These are phyloP conservation scores for Hirtodrosophila cameraria DNA, from an alignment of 2,888 invertebrate genomes.

Conservation along the genomic window DNA sequence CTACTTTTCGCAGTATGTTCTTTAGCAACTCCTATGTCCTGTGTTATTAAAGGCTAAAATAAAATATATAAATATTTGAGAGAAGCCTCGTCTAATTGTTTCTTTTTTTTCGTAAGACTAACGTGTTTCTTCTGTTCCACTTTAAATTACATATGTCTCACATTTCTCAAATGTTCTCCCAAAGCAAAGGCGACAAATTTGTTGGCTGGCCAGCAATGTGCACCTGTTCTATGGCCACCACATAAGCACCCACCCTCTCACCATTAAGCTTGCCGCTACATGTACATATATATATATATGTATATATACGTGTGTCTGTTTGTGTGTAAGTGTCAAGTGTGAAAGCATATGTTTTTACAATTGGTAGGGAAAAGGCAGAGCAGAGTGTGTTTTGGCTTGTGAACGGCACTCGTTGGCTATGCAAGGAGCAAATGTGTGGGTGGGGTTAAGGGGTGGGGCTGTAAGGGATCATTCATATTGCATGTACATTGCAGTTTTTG, in stretches of 20 bases:
- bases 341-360: constrained; percentile 76
- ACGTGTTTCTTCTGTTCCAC: too few species aligned
- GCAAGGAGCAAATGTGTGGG: not conserved
- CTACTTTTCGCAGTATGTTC: too few species aligned
- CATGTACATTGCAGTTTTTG: constrained; percentile 58
- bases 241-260: not conserved
- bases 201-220: constrained; percentile 34
- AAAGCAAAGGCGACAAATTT: constrained; percentile 37
- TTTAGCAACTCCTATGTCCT: too few species aligned
- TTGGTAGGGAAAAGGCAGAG: constrained; percentile 25
- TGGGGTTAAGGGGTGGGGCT: not conserved
- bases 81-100: too few species aligned
- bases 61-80: not conserved
- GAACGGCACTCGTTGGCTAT: constrained; percentile 37
- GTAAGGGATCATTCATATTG: constrained; percentile 49
- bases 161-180: not conserved
- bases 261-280: too few species aligned
- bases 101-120: too few species aligned
- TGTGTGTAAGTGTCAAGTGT: constrained; percentile 54
- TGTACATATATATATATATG: not conserved
- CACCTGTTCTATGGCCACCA: constrained; percentile 32
- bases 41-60: not conserved
- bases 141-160: too few species aligned
- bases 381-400: constrained; percentile 54
- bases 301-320: constrained; percentile 1